Evolutionary conservation across 2,113 vertebrate species (phyloP).

Genomic region (Paradoxurus hermaphroditus): DNA sequence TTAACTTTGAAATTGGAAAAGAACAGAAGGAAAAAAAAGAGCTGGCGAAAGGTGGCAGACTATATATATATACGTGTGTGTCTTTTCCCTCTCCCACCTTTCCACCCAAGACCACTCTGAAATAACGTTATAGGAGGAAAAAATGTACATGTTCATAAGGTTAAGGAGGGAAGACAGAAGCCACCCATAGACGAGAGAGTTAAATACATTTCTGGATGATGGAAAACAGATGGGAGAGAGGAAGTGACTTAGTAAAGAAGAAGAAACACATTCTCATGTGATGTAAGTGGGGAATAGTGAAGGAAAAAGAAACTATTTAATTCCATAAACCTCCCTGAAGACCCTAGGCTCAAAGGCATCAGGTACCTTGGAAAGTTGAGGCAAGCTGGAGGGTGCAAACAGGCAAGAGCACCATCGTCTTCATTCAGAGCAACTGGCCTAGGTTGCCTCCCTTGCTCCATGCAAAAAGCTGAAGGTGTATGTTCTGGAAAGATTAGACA

Average conservation of each 20-base stretch:
- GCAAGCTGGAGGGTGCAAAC: not conserved
- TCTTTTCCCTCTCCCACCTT: not conserved
- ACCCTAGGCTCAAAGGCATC: not conserved
- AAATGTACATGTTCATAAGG: not conserved
- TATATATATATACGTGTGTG: not conserved
- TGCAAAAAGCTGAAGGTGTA: not conserved
- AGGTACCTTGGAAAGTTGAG: not conserved
- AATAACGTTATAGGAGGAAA: not conserved
- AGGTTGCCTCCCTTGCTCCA: accelerated
- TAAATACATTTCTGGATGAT: not conserved
- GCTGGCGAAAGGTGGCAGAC: not conserved
- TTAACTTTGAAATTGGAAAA: not conserved
- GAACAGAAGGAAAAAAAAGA: not conserved
- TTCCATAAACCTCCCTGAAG: not conserved
- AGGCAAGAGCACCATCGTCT: not conserved
- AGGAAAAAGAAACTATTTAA: not conserved
- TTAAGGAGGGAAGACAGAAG: not conserved
- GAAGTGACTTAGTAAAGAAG: not conserved
- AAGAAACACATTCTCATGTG: not conserved
- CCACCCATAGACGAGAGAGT: not conserved
- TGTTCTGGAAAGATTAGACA: not conserved
- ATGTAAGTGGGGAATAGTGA: not conserved
- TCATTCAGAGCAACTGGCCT: not conserved
- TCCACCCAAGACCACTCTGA: not conserved
- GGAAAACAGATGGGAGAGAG: not conserved